Percentiles rank a stretch among this genome's conserved stretches.
phyloP scores from a whole-genome alignment of 2,113 vertebrate species.

The Nothocercus nigrocapillus region DNA sequence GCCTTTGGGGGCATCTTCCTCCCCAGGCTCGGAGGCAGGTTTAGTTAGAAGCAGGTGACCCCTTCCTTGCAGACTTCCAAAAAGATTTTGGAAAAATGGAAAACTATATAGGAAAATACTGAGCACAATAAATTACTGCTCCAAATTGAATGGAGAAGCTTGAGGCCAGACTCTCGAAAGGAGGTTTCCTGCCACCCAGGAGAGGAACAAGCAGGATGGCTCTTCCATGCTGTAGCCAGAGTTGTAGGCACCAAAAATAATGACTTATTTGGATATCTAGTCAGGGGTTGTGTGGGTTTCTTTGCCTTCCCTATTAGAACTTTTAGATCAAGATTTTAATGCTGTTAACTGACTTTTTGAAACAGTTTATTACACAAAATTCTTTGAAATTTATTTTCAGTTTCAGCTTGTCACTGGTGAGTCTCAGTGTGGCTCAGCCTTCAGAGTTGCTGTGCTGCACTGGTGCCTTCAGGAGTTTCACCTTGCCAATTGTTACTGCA shows the following conservation, averaged over 20 bases:
- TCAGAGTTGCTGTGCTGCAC: accelerated
- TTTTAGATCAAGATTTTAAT: neutral
- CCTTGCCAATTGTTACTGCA: neutral
- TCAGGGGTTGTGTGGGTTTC: too few species aligned
- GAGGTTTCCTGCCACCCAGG: neutral
- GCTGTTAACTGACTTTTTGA: neutral
- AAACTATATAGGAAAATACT: neutral
- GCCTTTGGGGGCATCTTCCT: neutral
- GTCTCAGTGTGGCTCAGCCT: neutral
- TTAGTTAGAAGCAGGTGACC: neutral
- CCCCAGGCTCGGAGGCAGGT: neutral
- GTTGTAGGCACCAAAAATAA: neutral
- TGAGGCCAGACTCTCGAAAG: neutral
- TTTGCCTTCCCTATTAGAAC: neutral
- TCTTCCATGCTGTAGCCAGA: neutral
- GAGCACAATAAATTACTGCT: neutral
- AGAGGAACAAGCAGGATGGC: neutral
- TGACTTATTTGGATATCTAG: neutral
- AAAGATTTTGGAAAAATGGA: neutral
- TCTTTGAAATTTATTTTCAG: accelerated
- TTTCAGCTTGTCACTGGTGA: neutral
- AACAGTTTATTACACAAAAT: neutral
- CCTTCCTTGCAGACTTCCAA: neutral
- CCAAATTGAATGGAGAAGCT: neutral
- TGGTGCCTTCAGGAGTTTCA: accelerated